Percentiles rank a stretch among this genome's conserved stretches.
Conservation (phyloP, 2,888 invertebrate genomes). For the Melieria picta region DNA sequence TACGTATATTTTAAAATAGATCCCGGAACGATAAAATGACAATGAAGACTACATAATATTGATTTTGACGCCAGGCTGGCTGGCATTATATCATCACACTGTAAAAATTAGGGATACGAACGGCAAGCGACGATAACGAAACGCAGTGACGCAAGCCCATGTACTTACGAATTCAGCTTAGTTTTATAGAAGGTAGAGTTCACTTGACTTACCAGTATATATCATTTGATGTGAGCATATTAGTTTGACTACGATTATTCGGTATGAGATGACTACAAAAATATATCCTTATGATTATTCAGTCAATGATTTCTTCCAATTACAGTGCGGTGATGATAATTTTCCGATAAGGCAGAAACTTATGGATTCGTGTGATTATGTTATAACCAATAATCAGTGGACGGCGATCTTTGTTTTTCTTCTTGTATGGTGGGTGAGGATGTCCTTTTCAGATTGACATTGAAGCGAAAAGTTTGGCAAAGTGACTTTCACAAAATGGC, state of each 20-base stretch:
- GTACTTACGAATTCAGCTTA: conserved; percentile 2
- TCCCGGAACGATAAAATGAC: too few species aligned
- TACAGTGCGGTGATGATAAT: not conserved
- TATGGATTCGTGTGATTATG: not conserved
- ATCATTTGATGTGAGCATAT: conserved; percentile 62
- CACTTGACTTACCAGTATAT: conserved; percentile 58
- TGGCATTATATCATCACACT: conserved; percentile 14
- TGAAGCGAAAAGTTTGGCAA: not conserved
- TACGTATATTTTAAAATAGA: too few species aligned
- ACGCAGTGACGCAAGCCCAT: not conserved
- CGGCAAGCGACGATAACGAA: too few species aligned
- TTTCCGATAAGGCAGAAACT: conserved; percentile 30
- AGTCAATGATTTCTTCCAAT: conserved; percentile 16
- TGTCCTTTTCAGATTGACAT: not conserved
- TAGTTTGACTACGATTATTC: conserved; percentile 22
- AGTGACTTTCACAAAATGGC: conserved; percentile 20
- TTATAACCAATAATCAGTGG: conserved; percentile 24
- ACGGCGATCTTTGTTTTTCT: conserved; percentile 22
- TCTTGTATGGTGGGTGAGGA: not conserved
- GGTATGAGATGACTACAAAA: not conserved
- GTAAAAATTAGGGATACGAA: too few species aligned
- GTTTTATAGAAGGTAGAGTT: conserved; percentile 11
- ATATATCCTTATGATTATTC: not conserved
- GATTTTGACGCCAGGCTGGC: conserved; percentile 10
- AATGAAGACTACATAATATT: not conserved